Evolutionary conservation across 53 echinoderm and acorn worm species (phyloP).

Genomic region (Holothuria leucospilota): DNA sequence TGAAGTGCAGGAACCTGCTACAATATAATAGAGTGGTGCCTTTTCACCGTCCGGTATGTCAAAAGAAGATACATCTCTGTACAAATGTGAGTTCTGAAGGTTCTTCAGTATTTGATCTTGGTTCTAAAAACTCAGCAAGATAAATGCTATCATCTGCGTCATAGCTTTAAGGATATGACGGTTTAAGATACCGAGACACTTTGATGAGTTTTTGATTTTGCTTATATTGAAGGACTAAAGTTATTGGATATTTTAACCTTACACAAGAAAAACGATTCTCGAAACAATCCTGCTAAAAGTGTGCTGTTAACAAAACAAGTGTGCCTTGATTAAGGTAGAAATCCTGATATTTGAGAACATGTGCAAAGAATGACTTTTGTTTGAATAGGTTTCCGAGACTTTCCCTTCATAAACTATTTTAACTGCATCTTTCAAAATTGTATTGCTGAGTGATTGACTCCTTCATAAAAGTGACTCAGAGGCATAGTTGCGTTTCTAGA

Average conservation of each 20-base stretch:
- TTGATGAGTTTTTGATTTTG: background rate
- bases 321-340: conserved; percentile 60
- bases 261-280: conserved; percentile 61
- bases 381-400: conserved; percentile 64
- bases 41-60: background rate
- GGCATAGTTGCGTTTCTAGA: conserved; percentile 51
- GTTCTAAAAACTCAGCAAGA: conserved; percentile 16
- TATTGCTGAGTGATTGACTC: conserved; percentile 40
- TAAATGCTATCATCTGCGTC: background rate
- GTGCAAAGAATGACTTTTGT: conserved; percentile 56
- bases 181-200: background rate
- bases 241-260: conserved; percentile 57
- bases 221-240: conserved; percentile 63
- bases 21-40: conserved; percentile 4
- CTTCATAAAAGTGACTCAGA: conserved; percentile 48
- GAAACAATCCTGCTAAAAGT: conserved; percentile 66
- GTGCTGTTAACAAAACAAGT: conserved; percentile 51
- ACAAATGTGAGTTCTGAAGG: background rate
- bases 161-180: background rate
- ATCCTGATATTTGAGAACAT: conserved; percentile 50
- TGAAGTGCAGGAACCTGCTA: background rate
- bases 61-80: no score
- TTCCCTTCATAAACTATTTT: background rate
- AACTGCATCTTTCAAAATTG: conserved; percentile 28
- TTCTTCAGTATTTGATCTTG: background rate